Base-by-base conservation (phyloP, 2,888 invertebrate species). In the Elysia crispata region DNA sequence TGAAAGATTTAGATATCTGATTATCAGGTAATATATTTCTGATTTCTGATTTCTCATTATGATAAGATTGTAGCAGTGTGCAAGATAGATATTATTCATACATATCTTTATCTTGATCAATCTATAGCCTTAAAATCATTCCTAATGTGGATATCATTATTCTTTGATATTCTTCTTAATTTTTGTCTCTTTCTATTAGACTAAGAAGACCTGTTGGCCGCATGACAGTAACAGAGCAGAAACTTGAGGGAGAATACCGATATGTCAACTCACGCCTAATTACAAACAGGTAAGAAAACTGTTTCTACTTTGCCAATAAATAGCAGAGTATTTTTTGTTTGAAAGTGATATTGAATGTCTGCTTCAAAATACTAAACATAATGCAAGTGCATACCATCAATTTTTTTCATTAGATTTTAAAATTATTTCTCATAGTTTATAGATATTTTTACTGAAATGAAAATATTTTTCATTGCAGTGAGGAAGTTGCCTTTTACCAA, bases 191-290 rank as follows among this genome's bases (percentile, higher is more conserved):
- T 6, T 41, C 3, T 6, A 41, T 41, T 77, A 92, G 96, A 88
- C 93, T 98, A 78, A 94, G 98, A 84, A 95, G 95, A 87, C 98
- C 98, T 0, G 96, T 97, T 83, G 97, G 96, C 0, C 94, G 95
- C 72, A 94, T 99, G 93, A 99, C 99, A 0, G 97, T 98, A 0
- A 95, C 95, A 82, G 99, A 99, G 92, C 99, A 99, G 92, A 96
- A 97, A 91, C 93, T 98, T n/a, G 99, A 99, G 93, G 99, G 99
- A 77, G 98, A 99, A 94, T 98, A 97, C 93, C 94, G 99, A 91
- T 98, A 97, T 90, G 97, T 98, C 50, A 98, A 99, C 92, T 97
- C 98, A 1, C 94, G 99, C 75, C 94, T 99, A 49, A 99, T 99
- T 82, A 98, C 98, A 0, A 82, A 82, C 76, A 82, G 82, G 82